Evolutionary conservation across 2,113 vertebrate species (phyloP), one percentile per base, ranked within the genome.

Genomic region (Thunnus thynnus): DNA sequence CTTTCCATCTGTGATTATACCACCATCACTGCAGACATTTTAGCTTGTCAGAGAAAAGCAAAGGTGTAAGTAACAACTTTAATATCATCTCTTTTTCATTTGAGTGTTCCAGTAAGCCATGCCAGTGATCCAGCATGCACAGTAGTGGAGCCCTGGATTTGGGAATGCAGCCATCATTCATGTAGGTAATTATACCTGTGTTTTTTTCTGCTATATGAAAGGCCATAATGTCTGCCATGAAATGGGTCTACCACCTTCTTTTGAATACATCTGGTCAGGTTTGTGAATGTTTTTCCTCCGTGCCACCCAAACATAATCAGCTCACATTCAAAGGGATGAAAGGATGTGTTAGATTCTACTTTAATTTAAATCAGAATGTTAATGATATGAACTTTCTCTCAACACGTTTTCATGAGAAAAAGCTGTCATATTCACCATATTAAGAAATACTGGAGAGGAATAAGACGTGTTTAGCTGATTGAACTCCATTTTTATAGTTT

Each of bases 91-190:
- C 17, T 46, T 82, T 61, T 25, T 60, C n/a, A 46, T 80, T 66
- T 41, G 60, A 69, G 30, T 14, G 25, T 17, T 66, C n/a, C 32
- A 65, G 57, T 22, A 5, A 51, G 18, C 32, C 16, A 12, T 62
- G 64, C 7, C 44, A 78, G 46, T 3, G 69, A 69, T 66, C 20
- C 70, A 72, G 58, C 30, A 46, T 44, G 44, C 22, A 77, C 73
- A 79, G 62, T 57, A 66, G 65, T 55, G 8, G 16, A 12, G 25
- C 17, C 17, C 22, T 72, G 71, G 64, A 87, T 72, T 32, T 50
- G 57, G 68, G 68, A 82, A 70, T n/a, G 63, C 56, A 79, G 77
- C 78, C 78, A 84, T 74, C 46, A 68, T 74, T 80, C 60, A 70
- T 60, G 63, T 41, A 27, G 10, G 63, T 48, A 83, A 79, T 76